Evolutionary conservation across 2,113 vertebrate species (phyloP).

Genomic region (Nothocercus nigrocapillus): DNA sequence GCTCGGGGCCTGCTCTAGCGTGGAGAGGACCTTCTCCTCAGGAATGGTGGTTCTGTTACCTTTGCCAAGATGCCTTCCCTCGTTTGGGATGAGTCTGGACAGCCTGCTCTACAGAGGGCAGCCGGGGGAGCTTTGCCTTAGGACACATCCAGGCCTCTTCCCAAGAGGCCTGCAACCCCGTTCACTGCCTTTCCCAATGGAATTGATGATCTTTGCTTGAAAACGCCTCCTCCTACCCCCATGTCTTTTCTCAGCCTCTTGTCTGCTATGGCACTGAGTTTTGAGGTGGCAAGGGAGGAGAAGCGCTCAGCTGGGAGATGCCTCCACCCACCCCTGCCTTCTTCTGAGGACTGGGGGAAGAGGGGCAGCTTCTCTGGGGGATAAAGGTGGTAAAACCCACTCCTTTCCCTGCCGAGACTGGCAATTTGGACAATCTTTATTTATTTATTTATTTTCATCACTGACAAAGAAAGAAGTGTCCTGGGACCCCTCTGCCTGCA

Average conservation of each 20-base stretch:
- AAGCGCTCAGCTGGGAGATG: not conserved
- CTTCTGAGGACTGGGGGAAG: rapidly evolving
- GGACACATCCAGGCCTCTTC: not conserved
- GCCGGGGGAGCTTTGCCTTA: not conserved
- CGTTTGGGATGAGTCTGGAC: not conserved
- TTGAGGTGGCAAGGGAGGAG: not conserved
- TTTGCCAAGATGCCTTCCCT: not conserved
- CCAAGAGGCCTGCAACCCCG: not conserved
- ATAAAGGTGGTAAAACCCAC: not conserved
- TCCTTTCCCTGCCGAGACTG: not conserved
- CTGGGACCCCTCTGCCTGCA: not conserved
- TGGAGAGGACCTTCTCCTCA: not conserved
- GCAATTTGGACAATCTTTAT: not conserved
- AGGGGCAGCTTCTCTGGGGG: not conserved
- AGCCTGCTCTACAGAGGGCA: rapidly evolving
- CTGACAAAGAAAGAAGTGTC: not conserved
- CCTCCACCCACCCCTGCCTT: not conserved
- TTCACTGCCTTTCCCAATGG: not conserved
- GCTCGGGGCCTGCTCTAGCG: not conserved
- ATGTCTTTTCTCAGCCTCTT: not conserved
- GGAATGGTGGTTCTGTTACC: not conserved
- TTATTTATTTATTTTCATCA: not conserved
- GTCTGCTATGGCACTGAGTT: not conserved
- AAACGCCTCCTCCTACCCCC: not conserved
- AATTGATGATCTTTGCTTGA: not conserved